phyloP scores from a whole-genome alignment of 2,888 invertebrate species.

The Platycnemis pennipes region DNA sequence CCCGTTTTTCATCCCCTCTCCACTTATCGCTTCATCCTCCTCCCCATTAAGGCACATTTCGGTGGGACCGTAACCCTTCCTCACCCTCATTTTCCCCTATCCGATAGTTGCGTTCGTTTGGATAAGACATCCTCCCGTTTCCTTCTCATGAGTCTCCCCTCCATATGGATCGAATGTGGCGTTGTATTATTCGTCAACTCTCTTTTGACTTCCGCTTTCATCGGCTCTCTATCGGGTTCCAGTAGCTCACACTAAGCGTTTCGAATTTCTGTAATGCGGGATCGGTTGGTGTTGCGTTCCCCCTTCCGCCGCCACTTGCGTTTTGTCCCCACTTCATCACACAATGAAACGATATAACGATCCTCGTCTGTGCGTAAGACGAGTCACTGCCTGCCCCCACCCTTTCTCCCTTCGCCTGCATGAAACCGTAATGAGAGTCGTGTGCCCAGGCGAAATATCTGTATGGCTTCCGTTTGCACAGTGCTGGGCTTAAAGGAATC shows the following conservation, averaged over 20 bases:
- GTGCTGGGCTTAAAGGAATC: neutral
- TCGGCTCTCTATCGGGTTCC: neutral
- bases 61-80: neutral
- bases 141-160: neutral
- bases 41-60: neutral
- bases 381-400: neutral
- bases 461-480: conserved; percentile 11
- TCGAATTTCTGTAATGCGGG: neutral
- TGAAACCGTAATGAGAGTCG: neutral
- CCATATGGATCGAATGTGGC: neutral
- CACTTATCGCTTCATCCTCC: neutral
- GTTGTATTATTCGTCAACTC: neutral
- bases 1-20: neutral
- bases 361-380: neutral
- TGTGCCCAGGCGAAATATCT: neutral
- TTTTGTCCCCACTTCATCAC: conserved; percentile 1
- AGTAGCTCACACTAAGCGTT: neutral
- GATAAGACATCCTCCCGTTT: neutral
- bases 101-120: neutral
- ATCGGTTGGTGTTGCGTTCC: neutral
- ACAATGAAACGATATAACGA: conserved; percentile 20
- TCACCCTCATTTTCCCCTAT: neutral
- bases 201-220: neutral
- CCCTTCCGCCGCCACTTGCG: neutral
- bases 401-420: neutral